Base-by-base conservation (phyloP, 2,797 vertebrate species). In the Dromococcyx pavoninus region DNA sequence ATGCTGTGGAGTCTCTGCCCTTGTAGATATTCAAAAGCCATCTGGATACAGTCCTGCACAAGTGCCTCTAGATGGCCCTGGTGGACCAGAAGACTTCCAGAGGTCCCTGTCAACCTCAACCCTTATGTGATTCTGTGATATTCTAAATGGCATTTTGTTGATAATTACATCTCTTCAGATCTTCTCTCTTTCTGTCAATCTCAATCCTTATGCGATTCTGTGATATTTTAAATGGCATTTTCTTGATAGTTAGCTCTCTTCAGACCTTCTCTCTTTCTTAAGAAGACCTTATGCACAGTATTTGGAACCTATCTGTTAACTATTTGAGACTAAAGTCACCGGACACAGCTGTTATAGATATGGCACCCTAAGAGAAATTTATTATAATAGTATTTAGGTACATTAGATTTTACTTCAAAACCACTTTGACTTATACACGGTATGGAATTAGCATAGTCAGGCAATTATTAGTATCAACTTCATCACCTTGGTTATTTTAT, bases 221-320 rank as follows among this genome's bases (percentile, higher is more conserved):
- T 66, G 39, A 58, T 25, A 27, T 54, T 74, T 22, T 71, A 87
- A 74, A 78, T 9, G 7, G 18, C 39, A 64, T 7, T 22, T 84
- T 69, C 86, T 62, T 43, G 7, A 44, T 65, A 81, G 62, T 71
- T 41, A 71, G 21, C 39, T 71, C 46, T 70, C 27, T 67, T 19
- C 27, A 64, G 39, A 62, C 11, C 32, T 30, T 44, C 19, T 4
- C 13, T 5, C 39, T 57, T 80, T 50, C 65, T 54, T 37, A 91
- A 21, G 9, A 46, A 35, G 18, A 79, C 61, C 17, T 53, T 44
- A 41, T 0, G 2, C 4, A 41, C 0, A 50, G 6, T 46, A 62
- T 54, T 37, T 28, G 57, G 73, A 94, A 80, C 39, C 25, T 24
- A 54, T 9, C 30, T 64, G 27, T n/a, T 74, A 71, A 84, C 43